A percentile compares a stretch with the other conserved stretches of the same genome.
phyloP scores from a whole-genome alignment of 2,113 vertebrate species.

The Xiphophorus hellerii region DNA sequence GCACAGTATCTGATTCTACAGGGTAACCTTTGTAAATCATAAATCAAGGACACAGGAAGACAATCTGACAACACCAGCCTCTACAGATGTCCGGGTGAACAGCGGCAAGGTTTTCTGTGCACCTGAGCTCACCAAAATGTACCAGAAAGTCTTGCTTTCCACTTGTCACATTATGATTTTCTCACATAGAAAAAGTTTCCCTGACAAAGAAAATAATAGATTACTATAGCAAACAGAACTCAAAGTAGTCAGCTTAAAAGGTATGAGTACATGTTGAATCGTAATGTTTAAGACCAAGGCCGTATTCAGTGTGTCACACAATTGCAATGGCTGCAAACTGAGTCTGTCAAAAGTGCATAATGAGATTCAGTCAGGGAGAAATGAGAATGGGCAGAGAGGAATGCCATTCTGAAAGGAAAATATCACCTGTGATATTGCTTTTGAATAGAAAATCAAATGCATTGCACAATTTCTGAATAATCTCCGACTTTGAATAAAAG shows the following conservation, averaged over 20 bases:
- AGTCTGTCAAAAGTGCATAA: conserved; percentile 59
- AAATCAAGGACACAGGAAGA: conserved; percentile 69
- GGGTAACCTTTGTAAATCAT: conserved; percentile 71
- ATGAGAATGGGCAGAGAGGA: conserved; percentile 47
- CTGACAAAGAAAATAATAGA: background rate
- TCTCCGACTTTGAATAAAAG: conserved; percentile 64
- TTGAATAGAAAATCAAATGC: conserved; percentile 66
- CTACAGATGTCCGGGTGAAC: conserved; percentile 52
- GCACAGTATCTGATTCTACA: conserved; percentile 65
- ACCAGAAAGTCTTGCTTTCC: background rate
- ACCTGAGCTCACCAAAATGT: conserved; percentile 51
- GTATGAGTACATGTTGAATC: background rate
- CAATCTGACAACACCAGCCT: conserved; percentile 71
- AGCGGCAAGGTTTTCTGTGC: conserved; percentile 40
- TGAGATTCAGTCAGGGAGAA: conserved; percentile 46
- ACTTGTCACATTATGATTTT: background rate
- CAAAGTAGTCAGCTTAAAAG: background rate
- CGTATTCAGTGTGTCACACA: conserved; percentile 49
- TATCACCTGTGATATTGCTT: conserved; percentile 65
- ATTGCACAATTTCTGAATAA: conserved; percentile 52
- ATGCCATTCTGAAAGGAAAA: conserved; percentile 61
- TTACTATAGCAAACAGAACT: background rate
- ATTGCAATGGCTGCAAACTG: conserved; percentile 53
- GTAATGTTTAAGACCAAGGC: conserved; percentile 45
- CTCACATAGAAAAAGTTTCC: background rate